Evolutionary conservation across 2,797 vertebrate species (phyloP).

Genomic region (Choloepus didactylus): DNA sequence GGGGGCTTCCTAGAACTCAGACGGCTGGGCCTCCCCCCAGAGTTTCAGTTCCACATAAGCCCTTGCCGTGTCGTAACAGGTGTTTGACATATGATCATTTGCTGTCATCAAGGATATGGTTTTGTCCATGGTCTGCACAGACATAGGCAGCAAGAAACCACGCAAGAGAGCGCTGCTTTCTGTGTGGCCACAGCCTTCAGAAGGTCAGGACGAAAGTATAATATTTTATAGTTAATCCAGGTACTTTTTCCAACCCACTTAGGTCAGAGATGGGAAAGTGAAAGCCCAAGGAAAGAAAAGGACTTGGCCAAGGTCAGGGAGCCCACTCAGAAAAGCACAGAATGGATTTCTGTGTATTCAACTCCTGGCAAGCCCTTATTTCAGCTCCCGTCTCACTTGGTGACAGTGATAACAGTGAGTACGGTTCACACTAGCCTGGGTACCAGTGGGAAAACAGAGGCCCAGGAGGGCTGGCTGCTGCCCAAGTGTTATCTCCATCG

Average conservation of each 20-base stretch:
- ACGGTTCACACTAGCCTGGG: no score
- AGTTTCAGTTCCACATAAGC: not conserved
- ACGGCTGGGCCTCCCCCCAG: fast-evolving
- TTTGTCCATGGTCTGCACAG: not conserved
- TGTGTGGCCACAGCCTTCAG: conserved; percentile 2
- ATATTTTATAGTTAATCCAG: conserved; percentile 35
- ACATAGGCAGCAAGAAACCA: not conserved
- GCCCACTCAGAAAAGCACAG: not conserved
- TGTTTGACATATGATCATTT: not conserved
- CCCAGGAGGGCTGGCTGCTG: not conserved
- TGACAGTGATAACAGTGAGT: not conserved
- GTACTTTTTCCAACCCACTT: not conserved
- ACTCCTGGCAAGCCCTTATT: not conserved
- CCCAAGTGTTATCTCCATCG: not conserved
- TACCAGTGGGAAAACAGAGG: not conserved
- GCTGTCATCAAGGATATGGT: not conserved
- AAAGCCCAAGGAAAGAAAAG: not conserved
- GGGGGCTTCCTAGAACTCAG: not conserved
- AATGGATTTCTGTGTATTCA: not conserved
- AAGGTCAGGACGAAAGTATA: not conserved
- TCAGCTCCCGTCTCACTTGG: not conserved
- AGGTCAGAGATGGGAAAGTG: conserved; percentile 23
- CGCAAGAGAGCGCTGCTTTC: not conserved
- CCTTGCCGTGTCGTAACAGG: fast-evolving
- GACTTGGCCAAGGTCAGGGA: not conserved